These are phyloP conservation scores for Carpatolechia fugitivella DNA, from an alignment of 2,888 invertebrate species.

Conservation along the genomic window DNA sequence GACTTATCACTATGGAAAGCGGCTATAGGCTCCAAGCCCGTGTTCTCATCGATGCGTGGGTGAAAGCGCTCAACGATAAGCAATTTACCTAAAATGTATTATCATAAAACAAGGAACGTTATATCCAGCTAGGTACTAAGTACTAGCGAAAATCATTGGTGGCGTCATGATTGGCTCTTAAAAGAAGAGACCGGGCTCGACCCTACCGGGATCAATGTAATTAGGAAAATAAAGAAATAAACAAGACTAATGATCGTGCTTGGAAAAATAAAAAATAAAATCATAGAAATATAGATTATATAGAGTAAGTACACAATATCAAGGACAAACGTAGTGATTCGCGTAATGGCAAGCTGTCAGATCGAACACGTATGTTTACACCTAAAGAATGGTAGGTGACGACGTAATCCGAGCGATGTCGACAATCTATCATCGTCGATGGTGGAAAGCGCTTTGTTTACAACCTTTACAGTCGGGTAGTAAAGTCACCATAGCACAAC, in stretches of 20 bases:
- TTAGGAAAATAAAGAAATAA: no score
- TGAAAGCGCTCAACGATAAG: constrained; percentile 38
- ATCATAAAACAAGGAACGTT: constrained; percentile 14
- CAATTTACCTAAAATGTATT: constrained; percentile 37
- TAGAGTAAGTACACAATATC: no score
- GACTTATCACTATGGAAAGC: constrained; percentile 35
- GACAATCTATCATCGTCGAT: constrained; percentile 22
- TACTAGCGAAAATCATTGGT: no score
- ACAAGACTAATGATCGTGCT: no score
- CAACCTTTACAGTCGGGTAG: constrained; percentile 16
- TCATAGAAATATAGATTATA: no score
- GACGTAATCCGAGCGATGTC: constrained; percentile 15
- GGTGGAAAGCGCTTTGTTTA: constrained; percentile 30
- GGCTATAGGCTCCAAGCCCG: constrained; percentile 19
- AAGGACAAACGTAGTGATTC: background rate
- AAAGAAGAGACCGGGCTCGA: no score
- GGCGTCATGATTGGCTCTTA: no score
- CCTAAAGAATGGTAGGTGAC: background rate
- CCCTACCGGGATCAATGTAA: no score
- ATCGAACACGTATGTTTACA: background rate
- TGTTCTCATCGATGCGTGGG: constrained; percentile 41
- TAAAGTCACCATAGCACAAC: no score
- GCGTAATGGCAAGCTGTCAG: background rate
- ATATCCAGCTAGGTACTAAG: no score
- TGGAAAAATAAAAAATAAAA: no score